Evolutionary conservation across 2,797 vertebrate genomes (phyloP), one percentile per base, ranked within the genome.

Genomic region (Sebastes hubbsi): DNA sequence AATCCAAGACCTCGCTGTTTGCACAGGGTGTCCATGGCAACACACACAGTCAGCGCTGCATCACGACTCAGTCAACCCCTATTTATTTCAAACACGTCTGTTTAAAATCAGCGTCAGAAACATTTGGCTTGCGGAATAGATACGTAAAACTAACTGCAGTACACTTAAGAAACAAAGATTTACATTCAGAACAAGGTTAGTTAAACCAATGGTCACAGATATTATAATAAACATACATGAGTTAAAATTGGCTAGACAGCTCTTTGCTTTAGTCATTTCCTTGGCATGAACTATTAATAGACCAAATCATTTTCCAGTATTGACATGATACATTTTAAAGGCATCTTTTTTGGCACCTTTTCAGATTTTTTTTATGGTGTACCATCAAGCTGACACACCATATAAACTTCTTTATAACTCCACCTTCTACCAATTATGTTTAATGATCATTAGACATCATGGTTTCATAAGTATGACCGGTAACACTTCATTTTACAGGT

Each of bases 51-150:
- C 76, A 80, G 78, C 20, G 8, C 83, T 77, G 55, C 76, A 84
- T 82, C 87, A 87, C 24, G n/a, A 42, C 86, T 75, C 71, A 22
- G 85, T 91, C 82, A 72, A 68, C 62, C 24, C 70, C 61, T 83
- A 82, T 91, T 91, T 75, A 83, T 89, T 91, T 86, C 77, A 78
- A 59, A 65, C 77, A 63, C 2, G 18, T 77, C 88, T 91, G 91
- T 79, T 92, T 90, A 88, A 87, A 85, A 83, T 93, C 88, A 84
- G 22, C 52, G 81, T 88, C 88, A 80, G 71, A 81, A 46, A 68
- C 78, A 49, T 84, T 89, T 90, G 85, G 75, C 79, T 78, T 16
- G 49, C 34, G 6, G 12, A 66, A 65, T 9, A 75, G 46, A 84
- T 61, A 62, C 6, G 10, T 74, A 52, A 74, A 75, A 78, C 27